Base-by-base conservation (phyloP, 2,888 invertebrate species). In the Creontiades dilutus region DNA sequence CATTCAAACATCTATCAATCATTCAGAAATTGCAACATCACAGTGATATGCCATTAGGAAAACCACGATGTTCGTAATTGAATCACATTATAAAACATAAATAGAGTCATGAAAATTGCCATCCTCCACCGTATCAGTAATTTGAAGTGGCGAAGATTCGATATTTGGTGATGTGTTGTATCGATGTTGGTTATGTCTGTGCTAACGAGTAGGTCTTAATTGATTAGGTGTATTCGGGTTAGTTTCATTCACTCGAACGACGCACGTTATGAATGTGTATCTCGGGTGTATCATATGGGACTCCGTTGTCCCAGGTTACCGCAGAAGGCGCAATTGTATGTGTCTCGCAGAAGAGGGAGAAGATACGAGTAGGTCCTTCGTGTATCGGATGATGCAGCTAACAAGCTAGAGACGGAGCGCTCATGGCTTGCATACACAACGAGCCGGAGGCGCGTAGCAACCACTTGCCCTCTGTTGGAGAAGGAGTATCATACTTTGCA, bases 371-470 rank as follows among this genome's bases (percentile, higher is more conserved):
- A 37, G 37, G 37, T 37, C 37, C 37, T 37, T 37, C 37, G 78
- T 78, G 46, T 78, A 78, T 78, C 78, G 78, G 47, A 78, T 78
- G 78, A 46, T 78, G 78, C 47, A 78, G 78, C 78, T 78, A 78
- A 78, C 78, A 78, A 78, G 78, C 46, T 78, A 11, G 47, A 78
- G 78, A 46, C 37, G 78, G 46, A 37, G 46, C 47, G 78, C 19
- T 47, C 78, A 37, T 78, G 78, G 78, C 47, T 78, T 78, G 78
- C 78, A 78, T 78, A 47, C 78, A n/a, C 78, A 78, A 78, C 78
- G 37, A 78, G 78, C 37, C 46, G 46, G 78, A 78, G 76, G 46
- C 78, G 78, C 37, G 68, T 68, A 68, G 68, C 23, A 68, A 23
- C 68, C 68, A 68, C 68, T 68, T 68, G 68, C 23, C 68, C 68